A percentile compares a stretch with the other conserved stretches of the same genome.
Conservation (phyloP, 2,797 vertebrate genomes). For the Hyperoplus lanceolatus region DNA sequence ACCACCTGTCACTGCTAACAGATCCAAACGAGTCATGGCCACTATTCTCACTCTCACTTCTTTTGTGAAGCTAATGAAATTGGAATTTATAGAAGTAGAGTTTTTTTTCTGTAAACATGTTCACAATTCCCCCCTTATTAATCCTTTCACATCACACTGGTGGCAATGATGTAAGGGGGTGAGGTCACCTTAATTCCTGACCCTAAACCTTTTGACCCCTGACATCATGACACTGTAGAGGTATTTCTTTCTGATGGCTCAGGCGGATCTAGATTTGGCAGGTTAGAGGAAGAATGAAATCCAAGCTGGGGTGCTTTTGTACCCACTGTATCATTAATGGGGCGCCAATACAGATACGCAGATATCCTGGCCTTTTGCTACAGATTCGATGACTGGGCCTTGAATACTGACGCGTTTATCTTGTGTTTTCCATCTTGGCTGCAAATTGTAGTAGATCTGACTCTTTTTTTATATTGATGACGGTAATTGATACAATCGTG, state of each 20-base stretch:
- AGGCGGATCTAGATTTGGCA: slow-evolving; percentile 65
- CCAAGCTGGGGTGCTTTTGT: slow-evolving; percentile 79
- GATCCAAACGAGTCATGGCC: too few species aligned
- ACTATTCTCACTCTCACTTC: too few species aligned
- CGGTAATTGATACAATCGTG: slow-evolving; percentile 49
- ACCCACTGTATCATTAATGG: slow-evolving; percentile 85
- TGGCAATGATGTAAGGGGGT: slow-evolving; percentile 62
- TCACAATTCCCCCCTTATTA: not conserved
- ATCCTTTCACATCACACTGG: slow-evolving; percentile 32
- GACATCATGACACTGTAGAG: slow-evolving; percentile 61
- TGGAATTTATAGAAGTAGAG: not conserved
- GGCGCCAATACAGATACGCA: slow-evolving; percentile 73
- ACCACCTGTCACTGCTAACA: too few species aligned
- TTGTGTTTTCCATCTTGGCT: slow-evolving; percentile 76
- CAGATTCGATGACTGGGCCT: slow-evolving; percentile 69
- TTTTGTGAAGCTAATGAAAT: too few species aligned
- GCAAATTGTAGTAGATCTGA: slow-evolving; percentile 78
- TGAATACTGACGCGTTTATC: slow-evolving; percentile 84
- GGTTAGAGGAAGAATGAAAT: slow-evolving; percentile 80
- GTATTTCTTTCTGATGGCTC: slow-evolving; percentile 69
- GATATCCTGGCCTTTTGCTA: slow-evolving; percentile 75
- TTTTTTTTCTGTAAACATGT: not conserved
- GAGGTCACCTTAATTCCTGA: slow-evolving; percentile 62
- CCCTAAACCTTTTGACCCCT: slow-evolving; percentile 74
- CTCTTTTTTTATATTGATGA: slow-evolving; percentile 66